phyloP scores from a whole-genome alignment of 2,888 invertebrate genomes.

The Vesta saturnalis region DNA sequence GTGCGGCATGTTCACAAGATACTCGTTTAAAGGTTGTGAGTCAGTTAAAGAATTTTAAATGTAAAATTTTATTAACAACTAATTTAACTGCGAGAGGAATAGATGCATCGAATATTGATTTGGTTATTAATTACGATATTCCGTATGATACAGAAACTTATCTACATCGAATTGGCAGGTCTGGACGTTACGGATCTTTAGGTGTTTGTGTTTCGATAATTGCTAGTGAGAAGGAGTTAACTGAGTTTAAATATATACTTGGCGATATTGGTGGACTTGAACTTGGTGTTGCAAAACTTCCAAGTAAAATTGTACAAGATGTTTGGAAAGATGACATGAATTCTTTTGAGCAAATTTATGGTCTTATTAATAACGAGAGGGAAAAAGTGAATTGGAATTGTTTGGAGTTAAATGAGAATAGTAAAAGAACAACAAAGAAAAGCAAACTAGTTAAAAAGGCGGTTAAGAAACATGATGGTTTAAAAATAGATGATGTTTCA shows the following conservation, averaged over 20 bases:
- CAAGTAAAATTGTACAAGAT: constrained; percentile 51
- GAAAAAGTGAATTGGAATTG: constrained; percentile 1
- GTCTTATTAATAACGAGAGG: constrained; percentile 39
- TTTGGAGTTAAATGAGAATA: neutral
- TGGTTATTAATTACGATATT: constrained; percentile 92
- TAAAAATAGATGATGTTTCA: neutral
- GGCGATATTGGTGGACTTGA: constrained; percentile 66
- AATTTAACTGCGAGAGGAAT: constrained; percentile 94
- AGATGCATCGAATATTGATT: constrained; percentile 91
- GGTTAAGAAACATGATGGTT: neutral
- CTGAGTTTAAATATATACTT: constrained; percentile 68
- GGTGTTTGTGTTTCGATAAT: constrained; percentile 83
- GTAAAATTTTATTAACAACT: constrained; percentile 88
- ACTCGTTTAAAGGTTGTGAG: constrained; percentile 80
- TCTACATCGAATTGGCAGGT: constrained; percentile 94
- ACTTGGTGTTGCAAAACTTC: constrained; percentile 64
- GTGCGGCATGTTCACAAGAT: constrained; percentile 82
- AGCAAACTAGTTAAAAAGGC: neutral
- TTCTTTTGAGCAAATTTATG: constrained; percentile 49
- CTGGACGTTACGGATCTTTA: constrained; percentile 91
- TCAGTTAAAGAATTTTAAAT: constrained; percentile 81
- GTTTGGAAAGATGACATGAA: constrained; percentile 51
- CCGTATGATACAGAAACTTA: constrained; percentile 85
- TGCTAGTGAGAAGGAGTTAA: constrained; percentile 71
- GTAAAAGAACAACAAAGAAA: neutral